phyloP scores from a whole-genome alignment of 1,140 invertebrate species.

The Cherax destructor region DNA sequence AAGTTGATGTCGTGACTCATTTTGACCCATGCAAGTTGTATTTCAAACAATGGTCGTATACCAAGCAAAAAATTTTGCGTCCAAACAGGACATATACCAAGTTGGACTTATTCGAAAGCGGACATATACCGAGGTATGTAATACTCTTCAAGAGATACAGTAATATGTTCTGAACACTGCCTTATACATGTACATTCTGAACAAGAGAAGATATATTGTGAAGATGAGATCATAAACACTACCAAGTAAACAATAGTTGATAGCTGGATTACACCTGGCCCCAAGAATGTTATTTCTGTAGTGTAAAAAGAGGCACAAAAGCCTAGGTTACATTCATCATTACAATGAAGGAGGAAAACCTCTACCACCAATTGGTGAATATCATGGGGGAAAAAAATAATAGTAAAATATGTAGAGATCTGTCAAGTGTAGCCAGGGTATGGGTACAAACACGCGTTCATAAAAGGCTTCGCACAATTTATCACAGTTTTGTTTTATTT shows the following conservation, averaged over 20 bases:
- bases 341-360: background rate
- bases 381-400: background rate
- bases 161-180: too few species aligned
- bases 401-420: background rate
- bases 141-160: too few species aligned
- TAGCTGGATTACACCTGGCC: background rate
- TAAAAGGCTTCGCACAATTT: constrained; percentile 13
- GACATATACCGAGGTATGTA: too few species aligned
- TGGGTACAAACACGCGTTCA: background rate
- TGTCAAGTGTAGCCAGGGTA: background rate
- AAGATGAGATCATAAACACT: background rate
- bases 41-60: too few species aligned
- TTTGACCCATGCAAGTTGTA: too few species aligned
- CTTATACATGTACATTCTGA: too few species aligned
- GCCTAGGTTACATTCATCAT: constrained; percentile 10
- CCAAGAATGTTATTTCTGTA: background rate
- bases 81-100: too few species aligned
- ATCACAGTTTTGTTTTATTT: constrained; percentile 36
- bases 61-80: too few species aligned
- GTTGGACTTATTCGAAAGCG: too few species aligned
- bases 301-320: constrained; percentile 17
- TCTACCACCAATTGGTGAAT: too few species aligned
- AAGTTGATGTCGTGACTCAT: too few species aligned
- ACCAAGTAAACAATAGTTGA: background rate
- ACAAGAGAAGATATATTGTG: background rate